Base-by-base conservation (phyloP, 2,888 invertebrate species). In the Myopa testacea region DNA sequence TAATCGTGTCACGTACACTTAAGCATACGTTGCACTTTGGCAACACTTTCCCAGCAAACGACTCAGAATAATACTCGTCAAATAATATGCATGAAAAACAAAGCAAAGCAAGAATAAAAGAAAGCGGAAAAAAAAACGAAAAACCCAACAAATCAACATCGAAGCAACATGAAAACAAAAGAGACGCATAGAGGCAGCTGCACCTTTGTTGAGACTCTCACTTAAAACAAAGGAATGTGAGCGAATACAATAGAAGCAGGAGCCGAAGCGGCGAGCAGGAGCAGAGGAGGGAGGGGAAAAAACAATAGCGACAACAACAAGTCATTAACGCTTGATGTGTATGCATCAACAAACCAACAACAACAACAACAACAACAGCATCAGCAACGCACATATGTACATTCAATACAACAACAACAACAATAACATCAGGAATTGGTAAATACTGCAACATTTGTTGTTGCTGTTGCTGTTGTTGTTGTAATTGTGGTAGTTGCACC, bases 231-330 rank as follows among this genome's bases (percentile, higher is more conserved):
- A 55, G 50, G 68, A 63, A 71, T 55, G 68, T 81, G 34, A 67
- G 34, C 79, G 83, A 38, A 45, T 37, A 71, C 63, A 72, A 60
- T 52, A 75, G 50, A 70, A 75, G 58, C 55, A 52, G 52, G 76
- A 68, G 50, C 45, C 68, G 55, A 67, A 65, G 4, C n/a, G 55
- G 2, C 50, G 26, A 3, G 50, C 50, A 3, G 50, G 10, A 50
- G 50, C 60, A 26, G 26, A 2, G 63, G 14, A 8, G 14, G 50
- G 5, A 55, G 55, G 55, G 71, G 55, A 19, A 58, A 45, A 71
- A 78, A 67, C 63, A 52, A 75, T 26, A 74, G 16, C 38, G 50
- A 40, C 71, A 68, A 40, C 71, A 68, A 14, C 52, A 55, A 63
- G 60, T 37, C 63, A 16, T 55, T 55, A 55, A 55, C 55, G 14